Base-by-base conservation (phyloP, 2,888 invertebrate species). In the Bhutanitis thaidina region DNA sequence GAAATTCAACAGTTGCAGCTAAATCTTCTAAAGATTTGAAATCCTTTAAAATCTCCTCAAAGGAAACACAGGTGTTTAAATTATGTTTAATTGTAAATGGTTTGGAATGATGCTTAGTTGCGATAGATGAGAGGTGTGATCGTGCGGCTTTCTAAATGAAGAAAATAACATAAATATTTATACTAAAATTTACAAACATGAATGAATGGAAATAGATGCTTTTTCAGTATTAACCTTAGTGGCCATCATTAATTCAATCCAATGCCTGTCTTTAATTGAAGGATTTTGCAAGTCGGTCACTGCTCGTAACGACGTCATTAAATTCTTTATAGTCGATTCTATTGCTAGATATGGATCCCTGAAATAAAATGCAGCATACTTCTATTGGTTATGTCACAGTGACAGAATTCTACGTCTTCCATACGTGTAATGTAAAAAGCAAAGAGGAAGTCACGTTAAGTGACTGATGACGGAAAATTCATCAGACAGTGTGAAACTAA, bases 271-370 rank as follows among this genome's bases (percentile, higher is more conserved):
- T 57, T 96, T 92, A 61, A 98, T 97, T 0, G 98, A 95, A 0
- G 97, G 97, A 83, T 98, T 98, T 80, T 98, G 98, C 7, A 98
- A 87, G 72, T 98, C 98, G 3, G 96, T 96, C 1, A 98, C 96
- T 0, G 98, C 97, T 74, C 97, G 91, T 57, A 98, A 80, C 0
- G 98, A 97, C 0, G 98, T 97, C 91, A 98, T 92, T 91, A 98
- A 94, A 79, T 98, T 98, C 85, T 96, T 96, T 20, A 98, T 93
- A 3, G 93, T 93, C 4, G 91, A 92, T 78, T 98, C 98, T 57
- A 96, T 91, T 16, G 93, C 91, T n/a, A 90, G 68, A 74, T 95
- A 98, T 2, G 96, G 93, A 53, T 96, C 94, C 95, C 95, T 90
- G 45, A 44, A 59, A 55, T 48, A 12, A 36, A 37, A 32, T 32